Base-by-base conservation (phyloP, 30 jellyfish, hydroid and myxozoan species). In the Nemopilema nomurai region DNA sequence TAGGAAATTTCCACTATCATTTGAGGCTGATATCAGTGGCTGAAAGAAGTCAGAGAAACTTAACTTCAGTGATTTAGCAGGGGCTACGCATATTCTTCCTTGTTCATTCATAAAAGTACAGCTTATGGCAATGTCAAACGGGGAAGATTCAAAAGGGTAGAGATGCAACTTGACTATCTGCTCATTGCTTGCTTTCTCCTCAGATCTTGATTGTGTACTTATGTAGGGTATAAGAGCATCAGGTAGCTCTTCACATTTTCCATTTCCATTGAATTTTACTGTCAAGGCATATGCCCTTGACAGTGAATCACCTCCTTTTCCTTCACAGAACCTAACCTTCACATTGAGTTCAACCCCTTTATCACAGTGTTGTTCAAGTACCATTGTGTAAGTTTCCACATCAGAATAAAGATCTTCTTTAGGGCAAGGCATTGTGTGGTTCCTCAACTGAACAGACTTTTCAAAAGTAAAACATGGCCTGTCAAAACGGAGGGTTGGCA, bases 61-160 rank as follows among this genome's bases (percentile, higher is more conserved):
- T 27, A 83, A 63, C 76, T 28, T 24, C 7, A 83, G 28, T 69
- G 91, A 65, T 62, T 53, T 49, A 19, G 49, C 32, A 33, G 91
- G 91, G 51, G 91, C 91, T 23, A 71, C 80, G 23, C 91, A 83
- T 4, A 75, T 72, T 41, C 91, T 71, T 25, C 91, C 84, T 27
- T 29, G 71, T 0, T 19, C 65, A 62, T 83, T 74, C 19, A 77
- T 83, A 75, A 83, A 83, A 28, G 76, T 28, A 65, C 91, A 69
- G 86, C 85, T 24, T 65, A 52, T 13, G 1, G 63, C 33, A 53
- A 83, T 51, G 23, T 31, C n/a, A 72, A 29, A 49, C 16, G 91
- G 91, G 18, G 25, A 23, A 17, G 91, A 77, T 20, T 71, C 64
- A 16, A 1, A 6, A 0, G 91, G 91, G 64, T 72, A 67, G 8